These are phyloP conservation scores for Xiphydria camelus DNA, from an alignment of 2,888 invertebrate species.

Conservation along the genomic window DNA sequence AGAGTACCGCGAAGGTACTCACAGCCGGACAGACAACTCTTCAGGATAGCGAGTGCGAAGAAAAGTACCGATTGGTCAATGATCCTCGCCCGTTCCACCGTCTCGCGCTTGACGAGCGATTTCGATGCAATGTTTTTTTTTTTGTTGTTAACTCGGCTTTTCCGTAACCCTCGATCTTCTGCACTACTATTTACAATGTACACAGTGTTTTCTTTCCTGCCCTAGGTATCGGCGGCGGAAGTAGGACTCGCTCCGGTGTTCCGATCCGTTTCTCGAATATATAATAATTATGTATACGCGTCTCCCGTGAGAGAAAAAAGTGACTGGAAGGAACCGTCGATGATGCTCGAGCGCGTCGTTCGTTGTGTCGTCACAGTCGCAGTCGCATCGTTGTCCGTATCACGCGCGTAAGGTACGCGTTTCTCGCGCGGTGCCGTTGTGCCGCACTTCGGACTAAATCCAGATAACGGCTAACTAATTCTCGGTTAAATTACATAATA, in stretches of 20 bases:
- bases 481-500: constrained; percentile 41
- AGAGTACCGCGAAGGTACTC: too few species aligned
- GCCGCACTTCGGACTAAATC: constrained; percentile 30
- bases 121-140: constrained; percentile 41
- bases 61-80: constrained; percentile 6
- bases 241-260: constrained; percentile 34
- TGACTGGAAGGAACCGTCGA: too few species aligned
- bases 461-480: constrained; percentile 39
- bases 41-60: background rate
- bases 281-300: too few species aligned
- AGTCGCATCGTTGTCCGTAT: too few species aligned
- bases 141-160: constrained; percentile 47
- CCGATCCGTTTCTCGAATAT: too few species aligned
- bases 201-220: constrained; percentile 48
- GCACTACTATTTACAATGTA: constrained; percentile 57
- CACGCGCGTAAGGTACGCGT: too few species aligned
- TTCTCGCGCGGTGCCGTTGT: too few species aligned
- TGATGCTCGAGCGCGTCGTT: too few species aligned
- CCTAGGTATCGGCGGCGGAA: constrained; percentile 43
- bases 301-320: too few species aligned
- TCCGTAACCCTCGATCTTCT: constrained; percentile 43
- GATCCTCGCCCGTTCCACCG: constrained; percentile 21
- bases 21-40: background rate
- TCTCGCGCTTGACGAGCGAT: constrained; percentile 24
- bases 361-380: too few species aligned